Evolutionary conservation across 2,888 invertebrate species (phyloP), one percentile per base, ranked within the genome.

Genomic region (Yponomeuta plumbellus): DNA sequence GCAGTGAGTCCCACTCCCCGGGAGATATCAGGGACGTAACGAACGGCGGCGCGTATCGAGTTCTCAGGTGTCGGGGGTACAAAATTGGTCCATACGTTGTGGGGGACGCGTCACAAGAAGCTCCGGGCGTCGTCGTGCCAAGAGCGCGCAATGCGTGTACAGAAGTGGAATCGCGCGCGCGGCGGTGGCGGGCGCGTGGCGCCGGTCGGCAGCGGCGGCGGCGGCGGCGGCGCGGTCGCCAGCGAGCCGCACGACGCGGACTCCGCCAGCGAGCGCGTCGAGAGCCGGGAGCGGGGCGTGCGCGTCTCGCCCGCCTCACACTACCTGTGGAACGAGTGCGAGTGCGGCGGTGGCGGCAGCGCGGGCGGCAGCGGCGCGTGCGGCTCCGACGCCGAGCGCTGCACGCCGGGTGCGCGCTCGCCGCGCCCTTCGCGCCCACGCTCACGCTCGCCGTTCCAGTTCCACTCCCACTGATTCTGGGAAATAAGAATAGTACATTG

Each of bases 331-430:
- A 92, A 92, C 66, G 92, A 92, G 80, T 91, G 91, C 69, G 91
- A 91, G 80, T 92, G 92, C 73, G 92, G 88, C 70, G 92, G 89
- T 74, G 92, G 91, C 68, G 92, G 86, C 79, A 91, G 76, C 73
- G 85, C 77, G 71, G 88, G 84, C 68, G 92, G 88, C 68, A 92
- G 84, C 26, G 92, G 92, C 65, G 93, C 92, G 79, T 93, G 93
- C 57, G 93, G 93, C 79, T 93, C 93, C 72, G 93, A 93, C 61
- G 93, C 93, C 57, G 93, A 93, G 21, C 93, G 89, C 80, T 93
- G 93, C 68, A 92, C 92, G 70, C 92, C 86, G 61, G 69, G 92
- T 81, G 71, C 85, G 87, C 67, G 84, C 88, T 34, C 73, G 75
- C 66, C 82, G 85, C 68, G 76, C 81, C 75, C 71, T 21, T 67